Base-by-base conservation (phyloP, 1,140 invertebrate species). In the Andrena cerasifolii region DNA sequence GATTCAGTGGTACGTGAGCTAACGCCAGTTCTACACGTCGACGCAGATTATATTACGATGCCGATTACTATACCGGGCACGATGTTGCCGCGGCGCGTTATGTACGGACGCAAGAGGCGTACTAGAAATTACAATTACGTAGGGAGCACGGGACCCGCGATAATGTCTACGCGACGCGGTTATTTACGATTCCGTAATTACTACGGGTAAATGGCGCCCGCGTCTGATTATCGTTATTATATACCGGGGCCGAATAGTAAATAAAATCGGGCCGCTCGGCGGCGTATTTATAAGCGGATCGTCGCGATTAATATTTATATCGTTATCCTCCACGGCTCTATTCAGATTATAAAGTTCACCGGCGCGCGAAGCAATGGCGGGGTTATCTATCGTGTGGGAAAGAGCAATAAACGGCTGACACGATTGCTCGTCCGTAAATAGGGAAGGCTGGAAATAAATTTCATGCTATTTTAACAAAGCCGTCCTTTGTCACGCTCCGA, bases 41-140 rank as follows among this genome's bases (percentile, higher is more conserved):
- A 47, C 70, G 77, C 77, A 82, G 82, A 83, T 84, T 84, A 79
- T 65, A 83, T 84, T 84, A 84, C 82, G 80, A 79, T 70, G 61
- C 80, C 73, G 81, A 83, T 84, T 84, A 84, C 65, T 76, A 83
- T 65, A 83, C 80, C 75, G 63, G 51, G 82, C 82, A 83, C 80
- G 80, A 51, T 51, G 67, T 7, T 24, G 45, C n/a, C 51, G 31
- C 18, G 3, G 21, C 21, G 16, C 31, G n/a, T 78, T 73, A 82
- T 21, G 36, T 83, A 78, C 43, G 62, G 49, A 78, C 70, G 28
- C 76, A 54, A 40, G 61, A 62, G 75, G 59, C 81, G 65, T 72
- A 70, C 67, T 54, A 82, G 79, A 83, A 72, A 83, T 83, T 83
- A 78, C 66, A 78, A 81, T 80, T 72, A 75, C 51, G 59, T 21